Conservation (phyloP, 2,113 vertebrate species). For the Recurvirostra avosetta region DNA sequence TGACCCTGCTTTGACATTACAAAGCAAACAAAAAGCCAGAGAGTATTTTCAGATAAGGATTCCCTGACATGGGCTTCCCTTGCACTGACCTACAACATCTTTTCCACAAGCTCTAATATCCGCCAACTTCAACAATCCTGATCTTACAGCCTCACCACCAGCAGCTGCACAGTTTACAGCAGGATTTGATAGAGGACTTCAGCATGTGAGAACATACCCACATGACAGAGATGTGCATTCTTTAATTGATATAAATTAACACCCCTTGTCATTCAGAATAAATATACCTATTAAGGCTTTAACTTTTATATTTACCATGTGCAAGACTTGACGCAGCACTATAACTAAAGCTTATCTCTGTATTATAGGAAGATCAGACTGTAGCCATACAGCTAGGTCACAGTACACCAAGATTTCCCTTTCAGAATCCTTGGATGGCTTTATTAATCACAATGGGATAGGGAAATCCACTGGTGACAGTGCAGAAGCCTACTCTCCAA, state of each 20-base stretch:
- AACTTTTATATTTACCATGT: not conserved
- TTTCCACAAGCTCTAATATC: conserved; percentile 8
- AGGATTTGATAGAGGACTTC: not conserved
- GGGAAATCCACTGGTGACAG: not conserved
- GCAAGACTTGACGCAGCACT: not conserved
- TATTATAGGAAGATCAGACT: not conserved
- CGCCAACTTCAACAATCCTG: not conserved
- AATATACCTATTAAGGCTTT: not conserved
- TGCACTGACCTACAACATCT: conserved; percentile 25
- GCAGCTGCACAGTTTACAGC: not conserved
- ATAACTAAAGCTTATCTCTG: no score
- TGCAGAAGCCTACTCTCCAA: not conserved
- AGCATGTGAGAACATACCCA: not conserved
- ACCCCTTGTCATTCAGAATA: not conserved
- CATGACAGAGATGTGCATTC: not conserved
- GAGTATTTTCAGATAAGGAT: conserved; percentile 56
- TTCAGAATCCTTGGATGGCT: not conserved
- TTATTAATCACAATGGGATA: not conserved
- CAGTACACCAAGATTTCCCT: not conserved
- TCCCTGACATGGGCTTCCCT: conserved; percentile 38
- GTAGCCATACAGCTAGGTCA: not conserved
- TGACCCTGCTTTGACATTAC: conserved; percentile 54
- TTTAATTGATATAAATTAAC: not conserved
- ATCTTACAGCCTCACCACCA: not conserved
- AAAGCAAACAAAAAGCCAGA: conserved; percentile 57